Percentiles rank a stretch among this genome's conserved stretches.
Evolutionary conservation across 2,113 vertebrate species (phyloP).

Genomic region (Syrmaticus mikado): DNA sequence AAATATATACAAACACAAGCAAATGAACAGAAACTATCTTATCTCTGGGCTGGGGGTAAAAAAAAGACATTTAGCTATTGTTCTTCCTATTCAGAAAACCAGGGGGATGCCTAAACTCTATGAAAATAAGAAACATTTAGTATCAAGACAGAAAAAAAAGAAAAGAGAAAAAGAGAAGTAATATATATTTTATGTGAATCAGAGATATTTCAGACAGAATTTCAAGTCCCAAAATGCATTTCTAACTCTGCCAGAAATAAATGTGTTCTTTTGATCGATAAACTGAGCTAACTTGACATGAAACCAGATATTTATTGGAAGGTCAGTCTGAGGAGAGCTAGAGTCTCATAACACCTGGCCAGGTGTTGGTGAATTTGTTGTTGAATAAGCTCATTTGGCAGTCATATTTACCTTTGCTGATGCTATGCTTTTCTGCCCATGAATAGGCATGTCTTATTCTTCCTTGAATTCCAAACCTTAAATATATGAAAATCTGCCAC

Average conservation of each 20-base stretch:
- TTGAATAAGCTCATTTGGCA: background rate
- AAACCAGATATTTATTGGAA: background rate
- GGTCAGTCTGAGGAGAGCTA: background rate
- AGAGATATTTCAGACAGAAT: background rate
- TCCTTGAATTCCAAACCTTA: background rate
- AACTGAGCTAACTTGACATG: background rate
- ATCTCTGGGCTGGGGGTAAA: background rate
- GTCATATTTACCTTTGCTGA: background rate
- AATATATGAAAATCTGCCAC: background rate
- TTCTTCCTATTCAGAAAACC: background rate
- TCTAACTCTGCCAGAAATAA: background rate
- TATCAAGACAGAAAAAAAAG: background rate
- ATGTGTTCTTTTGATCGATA: background rate
- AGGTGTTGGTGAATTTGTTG: background rate
- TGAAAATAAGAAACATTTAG: background rate
- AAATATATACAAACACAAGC: background rate
- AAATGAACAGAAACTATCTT: slow-evolving; percentile 39
- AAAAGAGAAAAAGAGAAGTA: background rate
- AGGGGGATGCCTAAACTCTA: background rate
- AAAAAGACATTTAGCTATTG: background rate
- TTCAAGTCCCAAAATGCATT: background rate
- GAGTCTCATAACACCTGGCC: background rate
- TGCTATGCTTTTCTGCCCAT: background rate
- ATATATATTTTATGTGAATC: background rate
- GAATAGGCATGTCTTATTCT: background rate